phyloP scores from a whole-genome alignment of 2,888 invertebrate genomes.

The Tiliacea citrago region DNA sequence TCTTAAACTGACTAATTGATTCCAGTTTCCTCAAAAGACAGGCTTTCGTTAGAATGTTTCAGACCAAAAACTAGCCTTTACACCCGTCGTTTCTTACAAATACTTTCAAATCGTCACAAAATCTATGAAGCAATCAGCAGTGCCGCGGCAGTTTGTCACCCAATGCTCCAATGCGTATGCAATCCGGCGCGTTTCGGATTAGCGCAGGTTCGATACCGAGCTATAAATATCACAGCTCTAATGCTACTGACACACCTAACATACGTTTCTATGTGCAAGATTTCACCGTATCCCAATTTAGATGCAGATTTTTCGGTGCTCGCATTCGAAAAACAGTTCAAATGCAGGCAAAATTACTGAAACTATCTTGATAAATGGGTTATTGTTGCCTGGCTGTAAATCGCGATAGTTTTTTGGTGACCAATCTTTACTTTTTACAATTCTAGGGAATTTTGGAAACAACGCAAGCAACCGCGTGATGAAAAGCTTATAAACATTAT shows the following conservation, averaged over 20 bases:
- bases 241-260: conserved; percentile 73
- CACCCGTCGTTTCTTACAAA: no score
- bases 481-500: neutral
- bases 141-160: conserved; percentile 66
- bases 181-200: conserved; percentile 69
- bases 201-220: conserved; percentile 69
- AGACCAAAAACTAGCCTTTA: no score
- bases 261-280: conserved; percentile 54
- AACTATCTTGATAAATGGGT: conserved; percentile 39
- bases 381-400: conserved; percentile 16
- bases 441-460: neutral
- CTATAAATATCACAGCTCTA: conserved; percentile 80
- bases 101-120: conserved; percentile 17
- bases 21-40: no score
- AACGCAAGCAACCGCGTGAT: neutral
- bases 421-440: neutral
- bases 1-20: no score
- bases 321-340: conserved; percentile 1
- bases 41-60: no score
- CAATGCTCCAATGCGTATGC: conserved; percentile 56
- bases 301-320: conserved; percentile 10
- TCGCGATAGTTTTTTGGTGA: conserved; percentile 8
- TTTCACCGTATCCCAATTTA: conserved; percentile 13
- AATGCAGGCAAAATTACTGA: neutral
- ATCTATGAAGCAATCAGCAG: conserved; percentile 52